Conservation (phyloP, 2,888 invertebrate species). For the Busseola fusca region DNA sequence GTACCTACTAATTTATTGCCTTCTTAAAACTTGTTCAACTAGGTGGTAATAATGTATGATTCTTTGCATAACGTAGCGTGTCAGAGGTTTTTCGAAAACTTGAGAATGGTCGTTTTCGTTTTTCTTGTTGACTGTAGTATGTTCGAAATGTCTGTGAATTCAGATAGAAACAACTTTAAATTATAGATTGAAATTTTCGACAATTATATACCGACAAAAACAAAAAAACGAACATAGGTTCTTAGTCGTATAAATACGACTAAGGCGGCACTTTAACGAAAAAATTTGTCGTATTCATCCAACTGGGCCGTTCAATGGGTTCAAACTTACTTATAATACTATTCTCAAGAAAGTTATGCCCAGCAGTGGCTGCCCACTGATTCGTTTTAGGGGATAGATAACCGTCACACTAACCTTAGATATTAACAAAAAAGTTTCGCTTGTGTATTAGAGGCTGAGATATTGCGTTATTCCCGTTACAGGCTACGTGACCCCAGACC, state of each 20-base stretch:
- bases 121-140: slow-evolving; percentile 1
- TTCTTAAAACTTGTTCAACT: not conserved
- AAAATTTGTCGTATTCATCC: not conserved
- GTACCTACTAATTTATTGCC: slow-evolving; percentile 72
- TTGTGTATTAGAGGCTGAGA: not conserved
- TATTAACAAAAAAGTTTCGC: not conserved
- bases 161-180: not conserved
- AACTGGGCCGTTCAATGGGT: not conserved
- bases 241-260: not conserved
- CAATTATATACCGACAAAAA: not conserved
- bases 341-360: not conserved
- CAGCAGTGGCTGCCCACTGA: not conserved
- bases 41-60: not conserved
- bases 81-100: not conserved
- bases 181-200: too few species aligned
- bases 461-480: slow-evolving; percentile 47
- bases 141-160: not conserved
- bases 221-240: not conserved
- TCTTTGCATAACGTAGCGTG: not conserved
- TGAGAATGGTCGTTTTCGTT: not conserved
- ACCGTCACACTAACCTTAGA: not conserved
- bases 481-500: slow-evolving; percentile 91
- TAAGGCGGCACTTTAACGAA: not conserved
- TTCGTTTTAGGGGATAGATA: too few species aligned
- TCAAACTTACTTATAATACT: not conserved